A percentile compares a stretch with the other conserved stretches of the same genome.
These are phyloP conservation scores for Morone chrysops DNA, from an alignment of 2,113 vertebrate species.

Conservation along the genomic window DNA sequence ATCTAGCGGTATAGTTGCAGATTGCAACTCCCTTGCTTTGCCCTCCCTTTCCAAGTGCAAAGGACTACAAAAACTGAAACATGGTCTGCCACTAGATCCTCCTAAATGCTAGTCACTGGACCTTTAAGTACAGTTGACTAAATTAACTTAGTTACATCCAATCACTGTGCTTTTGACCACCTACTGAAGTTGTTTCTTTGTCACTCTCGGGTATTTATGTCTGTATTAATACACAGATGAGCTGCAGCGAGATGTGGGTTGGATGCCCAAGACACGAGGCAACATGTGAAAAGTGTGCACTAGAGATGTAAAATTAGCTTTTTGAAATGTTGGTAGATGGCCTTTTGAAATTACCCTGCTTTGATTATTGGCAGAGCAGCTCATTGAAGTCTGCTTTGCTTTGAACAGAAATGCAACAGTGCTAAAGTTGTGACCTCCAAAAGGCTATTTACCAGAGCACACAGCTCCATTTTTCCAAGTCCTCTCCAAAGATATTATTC, in stretches of 20 bases:
- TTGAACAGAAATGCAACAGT: conserved; percentile 55
- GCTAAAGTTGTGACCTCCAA: conserved; percentile 70
- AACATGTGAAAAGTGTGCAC: neutral
- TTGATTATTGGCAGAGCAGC: conserved; percentile 44
- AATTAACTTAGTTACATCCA: no score
- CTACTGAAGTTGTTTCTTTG: neutral
- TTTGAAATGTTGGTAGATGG: conserved; percentile 16
- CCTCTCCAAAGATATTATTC: conserved; percentile 72
- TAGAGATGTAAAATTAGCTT: neutral
- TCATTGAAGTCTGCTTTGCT: conserved; percentile 35
- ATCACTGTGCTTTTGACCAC: neutral
- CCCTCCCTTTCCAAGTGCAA: no score
- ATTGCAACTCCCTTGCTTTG: no score
- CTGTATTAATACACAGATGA: conserved; percentile 3
- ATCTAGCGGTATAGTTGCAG: no score
- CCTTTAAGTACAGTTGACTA: no score
- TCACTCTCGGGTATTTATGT: neutral
- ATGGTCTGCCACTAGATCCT: no score
- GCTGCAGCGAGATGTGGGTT: neutral
- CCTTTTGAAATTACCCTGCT: conserved; percentile 42
- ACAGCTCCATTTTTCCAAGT: conserved; percentile 55
- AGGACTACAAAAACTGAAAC: no score
- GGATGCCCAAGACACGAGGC: neutral
- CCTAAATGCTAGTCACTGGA: no score
- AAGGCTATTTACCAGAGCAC: conserved; percentile 63